Base-by-base conservation (phyloP, 2,888 invertebrate species). In the Volucella bombylans region DNA sequence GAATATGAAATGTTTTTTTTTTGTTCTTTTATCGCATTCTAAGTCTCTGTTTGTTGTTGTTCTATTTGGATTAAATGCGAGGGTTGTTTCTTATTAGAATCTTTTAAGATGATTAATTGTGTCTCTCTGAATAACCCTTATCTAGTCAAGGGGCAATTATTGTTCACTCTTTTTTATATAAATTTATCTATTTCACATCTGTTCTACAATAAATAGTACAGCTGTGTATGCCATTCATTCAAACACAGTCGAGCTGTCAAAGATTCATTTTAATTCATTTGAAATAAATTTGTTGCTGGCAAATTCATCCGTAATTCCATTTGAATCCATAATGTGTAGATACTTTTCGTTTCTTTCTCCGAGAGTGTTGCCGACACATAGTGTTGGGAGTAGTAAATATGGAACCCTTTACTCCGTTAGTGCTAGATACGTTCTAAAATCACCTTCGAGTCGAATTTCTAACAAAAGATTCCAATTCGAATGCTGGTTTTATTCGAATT, bases 251-350 rank as follows among this genome's bases (percentile, higher is more conserved):
- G 47, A 41, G 31, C 12, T 62, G 14, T 45, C 15, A 18, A 23
- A 45, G 65, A 71, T 71, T 71, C 78, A 78, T 55, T 45, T 59
- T 1, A 14, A 50, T 81, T 82, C 81, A 82, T 65, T 82, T 12
- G 4, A 12, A 76, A 81, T 81, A 76, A 81, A 76, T 74, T 59
- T 82, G 81, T 71, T 76, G 81, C 81, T 49, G 23, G 45, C 10
- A 47, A 14, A 45, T 81, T 64, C 81, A 76, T 52, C 49, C 52
- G 52, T n/a, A 39, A 11, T 73, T 68, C 43, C 55, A 71, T 55
- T 64, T 50, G 64, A 10, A 8, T 39, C 50, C 8, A 55, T 55
- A 38, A 55, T 54, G 50, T 45, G 43, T 61, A 18, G 31, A 31
- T 31, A 31, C 31, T 31, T 31, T 31, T 31, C 1, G 31, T 31